A percentile compares a stretch with the other conserved stretches of the same genome.
These are phyloP conservation scores for Bufo gargarizans DNA, from an alignment of 2,113 vertebrate species.

Conservation along the genomic window DNA sequence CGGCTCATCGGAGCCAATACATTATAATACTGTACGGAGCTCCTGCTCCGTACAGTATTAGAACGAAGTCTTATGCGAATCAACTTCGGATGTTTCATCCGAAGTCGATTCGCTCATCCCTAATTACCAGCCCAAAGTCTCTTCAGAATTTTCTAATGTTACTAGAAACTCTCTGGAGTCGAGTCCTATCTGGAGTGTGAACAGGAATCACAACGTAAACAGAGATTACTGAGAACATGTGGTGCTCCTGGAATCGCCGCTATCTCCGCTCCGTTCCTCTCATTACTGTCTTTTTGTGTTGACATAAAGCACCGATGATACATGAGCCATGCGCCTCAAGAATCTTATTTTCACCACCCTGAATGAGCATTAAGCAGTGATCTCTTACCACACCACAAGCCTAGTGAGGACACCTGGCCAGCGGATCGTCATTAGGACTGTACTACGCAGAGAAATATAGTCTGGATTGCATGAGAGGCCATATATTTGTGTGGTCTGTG, in stretches of 20 bases:
- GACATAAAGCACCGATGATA: slow-evolving; percentile 12
- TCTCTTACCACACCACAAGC: too few species aligned
- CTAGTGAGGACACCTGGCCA: too few species aligned
- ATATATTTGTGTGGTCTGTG: too few species aligned
- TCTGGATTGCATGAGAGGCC: too few species aligned
- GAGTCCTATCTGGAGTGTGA: background rate
- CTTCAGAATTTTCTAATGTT: slow-evolving; percentile 11
- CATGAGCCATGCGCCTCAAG: background rate
- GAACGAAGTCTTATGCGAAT: too few species aligned
- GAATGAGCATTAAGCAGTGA: background rate
- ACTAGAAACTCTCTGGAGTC: background rate
- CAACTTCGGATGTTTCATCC: too few species aligned
- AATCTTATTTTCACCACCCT: slow-evolving; percentile 9
- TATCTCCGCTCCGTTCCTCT: background rate
- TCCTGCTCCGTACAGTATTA: too few species aligned
- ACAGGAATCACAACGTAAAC: slow-evolving; percentile 34
- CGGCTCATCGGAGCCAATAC: too few species aligned
- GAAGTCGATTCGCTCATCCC: too few species aligned
- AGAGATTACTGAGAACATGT: slow-evolving; percentile 12
- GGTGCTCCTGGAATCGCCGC: background rate
- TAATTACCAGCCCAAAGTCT: background rate
- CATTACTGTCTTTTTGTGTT: slow-evolving; percentile 40
- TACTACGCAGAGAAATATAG: too few species aligned
- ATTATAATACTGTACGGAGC: too few species aligned
- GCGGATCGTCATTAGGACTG: too few species aligned